Evolutionary conservation across 2,888 invertebrate genomes (phyloP).

Genomic region (Drosophila anomalata): DNA sequence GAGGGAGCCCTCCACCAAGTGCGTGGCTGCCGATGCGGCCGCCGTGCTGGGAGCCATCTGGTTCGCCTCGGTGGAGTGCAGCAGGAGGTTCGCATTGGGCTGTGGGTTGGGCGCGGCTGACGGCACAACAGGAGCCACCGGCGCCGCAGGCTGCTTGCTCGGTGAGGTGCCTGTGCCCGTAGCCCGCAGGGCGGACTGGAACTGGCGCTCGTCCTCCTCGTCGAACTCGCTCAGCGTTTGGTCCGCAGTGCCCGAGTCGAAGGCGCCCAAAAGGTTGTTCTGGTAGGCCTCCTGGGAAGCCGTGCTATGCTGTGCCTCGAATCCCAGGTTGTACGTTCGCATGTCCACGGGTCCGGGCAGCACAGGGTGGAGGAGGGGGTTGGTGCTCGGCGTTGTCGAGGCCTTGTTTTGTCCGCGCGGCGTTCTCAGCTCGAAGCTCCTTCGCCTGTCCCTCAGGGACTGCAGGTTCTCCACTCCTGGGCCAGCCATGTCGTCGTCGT

Average conservation of each 20-base stretch:
- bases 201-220: conserved; percentile 91
- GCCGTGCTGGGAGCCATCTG: conserved; percentile 53
- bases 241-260: conserved; percentile 88
- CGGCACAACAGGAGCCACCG: conserved; percentile 2
- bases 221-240: conserved; percentile 90
- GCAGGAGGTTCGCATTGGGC: conserved; percentile 9
- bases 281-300: conserved; percentile 86
- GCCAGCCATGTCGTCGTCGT: conserved; percentile 92
- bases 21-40: conserved; percentile 55
- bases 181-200: conserved; percentile 88
- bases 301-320: conserved; percentile 84
- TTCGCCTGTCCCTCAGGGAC: conserved; percentile 91
- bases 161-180: conserved; percentile 84
- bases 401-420: conserved; percentile 64
- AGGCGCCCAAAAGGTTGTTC: conserved; percentile 87
- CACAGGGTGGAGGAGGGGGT: conserved; percentile 86
- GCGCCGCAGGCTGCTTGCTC: conserved; percentile 41
- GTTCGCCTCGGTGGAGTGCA: conserved; percentile 68
- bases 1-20: conserved; percentile 81
- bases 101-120: neutral
- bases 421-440: conserved; percentile 88
- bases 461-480: conserved; percentile 91
- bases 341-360: conserved; percentile 95
- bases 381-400: conserved; percentile 47
- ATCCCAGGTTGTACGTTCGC: conserved; percentile 90